These are phyloP conservation scores for Pithys albifrons DNA, from an alignment of 2,113 vertebrate genomes.

Conservation along the genomic window DNA sequence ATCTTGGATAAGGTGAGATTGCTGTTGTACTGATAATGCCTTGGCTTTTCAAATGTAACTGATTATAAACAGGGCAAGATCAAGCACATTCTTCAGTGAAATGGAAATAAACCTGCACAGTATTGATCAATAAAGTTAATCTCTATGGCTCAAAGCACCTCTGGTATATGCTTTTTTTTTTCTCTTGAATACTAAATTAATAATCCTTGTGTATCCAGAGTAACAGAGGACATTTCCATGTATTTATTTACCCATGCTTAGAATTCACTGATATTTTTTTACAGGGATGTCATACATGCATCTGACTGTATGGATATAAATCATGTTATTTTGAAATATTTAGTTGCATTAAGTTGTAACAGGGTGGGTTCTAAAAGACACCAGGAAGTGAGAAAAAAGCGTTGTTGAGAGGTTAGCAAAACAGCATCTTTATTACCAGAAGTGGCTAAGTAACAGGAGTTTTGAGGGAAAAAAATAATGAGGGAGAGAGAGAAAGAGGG, in stretches of 20 bases:
- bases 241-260: neutral
- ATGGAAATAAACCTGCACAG: neutral
- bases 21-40: neutral
- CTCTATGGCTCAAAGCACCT: neutral
- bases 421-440: no score
- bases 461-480: no score
- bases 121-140: neutral
- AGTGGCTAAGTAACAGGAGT: no score
- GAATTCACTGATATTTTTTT: neutral
- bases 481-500: no score
- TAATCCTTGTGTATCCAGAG: neutral
- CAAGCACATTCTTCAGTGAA: neutral
- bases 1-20: conserved; percentile 11
- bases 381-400: no score
- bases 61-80: conserved; percentile 28
- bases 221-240: neutral
- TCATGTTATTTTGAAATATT: neutral
- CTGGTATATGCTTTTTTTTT: neutral
- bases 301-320: neutral
- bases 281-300: neutral
- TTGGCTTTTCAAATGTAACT: conserved; percentile 31
- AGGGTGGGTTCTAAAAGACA: no score
- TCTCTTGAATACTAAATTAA: neutral
- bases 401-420: no score
- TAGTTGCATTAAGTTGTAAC: neutral